Evolutionary conservation across 2,888 invertebrate genomes (phyloP).

Genomic region (Drosophila algonquin): DNA sequence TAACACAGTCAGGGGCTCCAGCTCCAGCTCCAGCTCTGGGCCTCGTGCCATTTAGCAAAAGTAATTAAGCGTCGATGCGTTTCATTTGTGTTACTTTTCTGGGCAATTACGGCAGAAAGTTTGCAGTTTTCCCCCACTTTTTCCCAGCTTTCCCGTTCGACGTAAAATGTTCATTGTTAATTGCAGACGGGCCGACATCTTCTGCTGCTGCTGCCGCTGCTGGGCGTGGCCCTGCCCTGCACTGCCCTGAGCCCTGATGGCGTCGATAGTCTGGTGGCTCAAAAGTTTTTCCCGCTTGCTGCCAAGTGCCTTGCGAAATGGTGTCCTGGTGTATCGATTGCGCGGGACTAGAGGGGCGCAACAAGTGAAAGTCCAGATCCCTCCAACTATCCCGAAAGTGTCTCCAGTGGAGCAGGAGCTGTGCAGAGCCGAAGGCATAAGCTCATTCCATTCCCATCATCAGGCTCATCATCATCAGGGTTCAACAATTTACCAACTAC

Average conservation of each 20-base stretch:
- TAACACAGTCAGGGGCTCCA: constrained; percentile 40
- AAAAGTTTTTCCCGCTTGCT: neutral
- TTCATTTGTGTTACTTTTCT: constrained; percentile 79
- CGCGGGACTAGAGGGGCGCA: neutral
- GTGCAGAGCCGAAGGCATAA: constrained; percentile 3
- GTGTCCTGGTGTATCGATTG: constrained; percentile 14
- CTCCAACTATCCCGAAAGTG: neutral
- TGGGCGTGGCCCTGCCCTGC: neutral
- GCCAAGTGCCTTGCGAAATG: neutral
- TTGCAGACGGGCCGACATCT: constrained; percentile 45
- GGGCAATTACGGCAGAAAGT: constrained; percentile 77
- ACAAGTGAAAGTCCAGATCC: constrained; percentile 18
- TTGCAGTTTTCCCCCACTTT: constrained; percentile 10
- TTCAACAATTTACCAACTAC: constrained; percentile 14
- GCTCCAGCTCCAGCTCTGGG: neutral
- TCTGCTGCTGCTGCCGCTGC: neutral
- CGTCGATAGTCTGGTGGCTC: neutral
- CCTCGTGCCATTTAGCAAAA: constrained; percentile 73
- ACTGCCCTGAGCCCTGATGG: neutral
- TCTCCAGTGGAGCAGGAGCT: neutral
- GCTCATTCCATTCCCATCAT: constrained; percentile 24
- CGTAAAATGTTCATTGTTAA: constrained; percentile 76
- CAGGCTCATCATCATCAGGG: constrained; percentile 22
- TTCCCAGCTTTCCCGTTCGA: constrained; percentile 49
- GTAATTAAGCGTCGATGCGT: constrained; percentile 79